A percentile compares a stretch with the other conserved stretches of the same genome.
Evolutionary conservation across 2,888 invertebrate species (phyloP).

Genomic region (Platerodrilus igneus): DNA sequence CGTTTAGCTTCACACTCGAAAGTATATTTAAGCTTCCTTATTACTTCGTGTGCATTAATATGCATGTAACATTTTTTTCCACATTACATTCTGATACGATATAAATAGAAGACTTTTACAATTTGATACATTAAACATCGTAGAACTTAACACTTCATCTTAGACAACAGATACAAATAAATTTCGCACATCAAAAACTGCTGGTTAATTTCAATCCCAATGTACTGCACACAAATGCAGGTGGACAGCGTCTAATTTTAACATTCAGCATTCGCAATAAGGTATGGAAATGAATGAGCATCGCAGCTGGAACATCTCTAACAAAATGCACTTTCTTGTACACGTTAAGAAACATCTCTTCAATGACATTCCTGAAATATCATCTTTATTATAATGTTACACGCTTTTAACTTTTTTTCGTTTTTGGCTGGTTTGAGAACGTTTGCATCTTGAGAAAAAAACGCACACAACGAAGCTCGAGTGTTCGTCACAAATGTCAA

Average conservation of each 20-base stretch:
- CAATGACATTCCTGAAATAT: conserved; percentile 33
- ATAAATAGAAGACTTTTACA: too few species aligned
- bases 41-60: too few species aligned
- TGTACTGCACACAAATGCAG: conserved; percentile 31
- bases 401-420: conserved; percentile 3
- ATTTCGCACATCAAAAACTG: conserved; percentile 11
- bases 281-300: conserved; percentile 33
- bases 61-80: too few species aligned
- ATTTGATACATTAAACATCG: too few species aligned
- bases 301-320: conserved; percentile 35
- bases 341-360: conserved; percentile 26
- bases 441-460: conserved; percentile 6
- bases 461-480: neutral
- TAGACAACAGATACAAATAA: too few species aligned
- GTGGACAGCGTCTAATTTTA: conserved; percentile 32
- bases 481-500: conserved; percentile 31
- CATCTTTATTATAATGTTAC: conserved; percentile 13
- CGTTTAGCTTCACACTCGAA: too few species aligned
- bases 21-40: too few species aligned
- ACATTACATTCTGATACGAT: too few species aligned
- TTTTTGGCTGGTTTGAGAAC: neutral
- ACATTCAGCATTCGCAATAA: too few species aligned
- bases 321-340: too few species aligned
- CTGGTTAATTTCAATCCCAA: conserved; percentile 28
- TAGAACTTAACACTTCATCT: too few species aligned